Base-by-base conservation (phyloP, 2,888 invertebrate genomes). In the Anoplius nigerrimus region DNA sequence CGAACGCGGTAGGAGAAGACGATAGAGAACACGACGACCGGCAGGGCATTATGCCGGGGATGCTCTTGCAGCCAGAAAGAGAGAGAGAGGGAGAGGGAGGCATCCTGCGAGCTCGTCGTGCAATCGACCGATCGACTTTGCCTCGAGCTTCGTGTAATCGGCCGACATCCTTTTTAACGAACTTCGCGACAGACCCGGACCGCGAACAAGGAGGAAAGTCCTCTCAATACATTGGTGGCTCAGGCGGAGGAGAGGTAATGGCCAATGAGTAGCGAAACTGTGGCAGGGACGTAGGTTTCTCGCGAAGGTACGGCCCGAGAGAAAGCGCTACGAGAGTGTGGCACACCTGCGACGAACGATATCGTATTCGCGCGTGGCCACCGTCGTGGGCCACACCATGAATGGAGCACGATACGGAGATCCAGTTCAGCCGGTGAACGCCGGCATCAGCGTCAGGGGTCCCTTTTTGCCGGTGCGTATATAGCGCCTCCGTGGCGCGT, bases 331-430 rank as follows among this genome's bases (percentile, higher is more conserved):
- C 24, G 64, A 27, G 27, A 61, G 62, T 16, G 56, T 56, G 56
- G 56, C 62, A 67, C 79, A 78, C 78, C 79, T 78, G 78, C 76
- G 74, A 66, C 66, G 61, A 64, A 66, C 63, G 78, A 78, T 78
- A 78, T 79, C 79, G 76, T 79, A 79, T 79, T 76, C 79, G 79
- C 79, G 79, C 78, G 78, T 78, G 76, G 79, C 72, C 61, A 46
- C 59, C 64, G 54, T 27, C 46, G 27, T 61, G 67, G 70, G 62
- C 72, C 74, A 72, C 79, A 72, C 69, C 67, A 76, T 79, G 78
- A 78, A 79, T 79, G 76, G 71, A 46, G 56, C 61, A 22, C 66
- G 66, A 71, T 71, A 72, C 66, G 73, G 54, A 72, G 75, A 79
- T 79, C 80, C 73, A 79, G 75, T 80, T 78, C 62, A 71, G 72